These are phyloP conservation scores for Forbesichthys agassizii DNA, from an alignment of 2,113 vertebrate genomes.

Conservation along the genomic window DNA sequence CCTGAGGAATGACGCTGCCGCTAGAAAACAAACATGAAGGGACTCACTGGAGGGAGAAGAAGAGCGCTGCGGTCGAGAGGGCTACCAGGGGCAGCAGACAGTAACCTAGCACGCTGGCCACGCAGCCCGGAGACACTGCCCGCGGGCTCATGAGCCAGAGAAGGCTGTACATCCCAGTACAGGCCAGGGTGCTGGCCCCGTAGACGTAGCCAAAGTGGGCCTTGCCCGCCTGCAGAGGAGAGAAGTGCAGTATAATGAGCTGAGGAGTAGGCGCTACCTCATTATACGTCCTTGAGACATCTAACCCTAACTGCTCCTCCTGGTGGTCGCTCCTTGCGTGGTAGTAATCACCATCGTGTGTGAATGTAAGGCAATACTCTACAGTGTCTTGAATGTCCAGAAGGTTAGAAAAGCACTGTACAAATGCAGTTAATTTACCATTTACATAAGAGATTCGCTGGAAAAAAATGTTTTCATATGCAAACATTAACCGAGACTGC, in stretches of 20 bases:
- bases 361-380: too few species aligned
- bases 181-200: constrained; percentile 83
- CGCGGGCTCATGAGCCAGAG: constrained; percentile 84
- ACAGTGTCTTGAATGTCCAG: too few species aligned
- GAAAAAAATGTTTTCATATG: too few species aligned
- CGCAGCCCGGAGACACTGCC: constrained; percentile 81
- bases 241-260: background rate
- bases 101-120: constrained; percentile 87
- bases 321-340: too few species aligned
- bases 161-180: constrained; percentile 78
- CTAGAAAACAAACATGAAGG: background rate
- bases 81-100: constrained; percentile 87
- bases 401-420: too few species aligned
- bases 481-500: too few species aligned
- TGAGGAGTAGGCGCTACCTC: too few species aligned
- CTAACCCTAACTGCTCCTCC: too few species aligned
- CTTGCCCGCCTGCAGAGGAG: constrained; percentile 81
- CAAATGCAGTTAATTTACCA: too few species aligned
- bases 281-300: too few species aligned
- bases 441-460: too few species aligned
- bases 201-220: constrained; percentile 87
- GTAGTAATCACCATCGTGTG: too few species aligned
- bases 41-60: constrained; percentile 87
- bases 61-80: constrained; percentile 77
- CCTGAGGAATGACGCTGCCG: background rate